Conservation (phyloP, 2,113 vertebrate genomes). For the Rhodinocichla rosea region DNA sequence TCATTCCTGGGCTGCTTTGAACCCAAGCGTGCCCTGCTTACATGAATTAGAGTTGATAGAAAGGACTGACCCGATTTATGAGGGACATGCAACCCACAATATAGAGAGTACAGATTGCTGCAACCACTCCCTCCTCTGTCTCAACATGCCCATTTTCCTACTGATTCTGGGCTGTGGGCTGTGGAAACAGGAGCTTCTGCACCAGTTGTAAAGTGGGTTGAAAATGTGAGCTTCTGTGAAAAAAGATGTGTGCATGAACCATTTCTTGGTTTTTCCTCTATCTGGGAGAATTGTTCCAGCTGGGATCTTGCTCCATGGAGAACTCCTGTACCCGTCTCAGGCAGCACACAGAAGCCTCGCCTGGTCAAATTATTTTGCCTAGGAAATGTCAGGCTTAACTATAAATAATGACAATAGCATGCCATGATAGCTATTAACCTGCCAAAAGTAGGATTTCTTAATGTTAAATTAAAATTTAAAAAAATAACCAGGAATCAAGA, state of each 20-base stretch:
- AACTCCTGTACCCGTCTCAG: neutral
- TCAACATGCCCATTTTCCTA: neutral
- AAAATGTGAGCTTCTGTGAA: neutral
- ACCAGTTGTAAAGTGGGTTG: neutral
- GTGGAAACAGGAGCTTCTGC: neutral
- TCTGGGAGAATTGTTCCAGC: neutral
- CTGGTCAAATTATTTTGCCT: neutral
- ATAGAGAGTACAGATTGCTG: neutral
- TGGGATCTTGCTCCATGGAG: neutral
- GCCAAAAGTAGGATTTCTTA: neutral
- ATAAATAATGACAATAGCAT: neutral
- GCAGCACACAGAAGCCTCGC: neutral
- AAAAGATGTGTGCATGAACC: neutral
- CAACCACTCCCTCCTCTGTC: neutral
- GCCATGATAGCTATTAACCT: neutral
- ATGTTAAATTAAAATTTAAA: neutral
- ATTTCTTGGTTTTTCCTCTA: neutral
- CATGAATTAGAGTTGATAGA: neutral
- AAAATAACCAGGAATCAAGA: neutral
- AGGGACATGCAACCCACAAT: neutral
- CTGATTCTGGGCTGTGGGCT: neutral
- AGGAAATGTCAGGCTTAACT: neutral
- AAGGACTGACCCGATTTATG: constrained; percentile 1
- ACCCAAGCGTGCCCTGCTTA: neutral
- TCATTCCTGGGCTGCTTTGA: neutral